Evolutionary conservation across 2,113 vertebrate species (phyloP).

Genomic region (Melospiza georgiana): DNA sequence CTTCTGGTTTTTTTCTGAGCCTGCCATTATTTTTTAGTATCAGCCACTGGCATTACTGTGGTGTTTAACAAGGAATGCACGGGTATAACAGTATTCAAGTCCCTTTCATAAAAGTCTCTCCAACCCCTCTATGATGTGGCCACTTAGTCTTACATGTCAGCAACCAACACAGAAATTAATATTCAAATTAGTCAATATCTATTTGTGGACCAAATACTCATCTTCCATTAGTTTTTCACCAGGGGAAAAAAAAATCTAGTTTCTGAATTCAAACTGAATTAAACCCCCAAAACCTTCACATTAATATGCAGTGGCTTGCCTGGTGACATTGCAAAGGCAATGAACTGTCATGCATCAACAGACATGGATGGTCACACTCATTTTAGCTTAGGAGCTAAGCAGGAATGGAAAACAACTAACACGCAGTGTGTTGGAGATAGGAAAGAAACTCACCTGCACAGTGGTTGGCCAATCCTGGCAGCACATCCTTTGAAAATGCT

Average conservation of each 20-base stretch:
- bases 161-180: background rate
- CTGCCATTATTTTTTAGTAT: background rate
- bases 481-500: background rate
- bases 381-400: background rate
- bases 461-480: background rate
- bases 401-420: background rate
- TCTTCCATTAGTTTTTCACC: background rate
- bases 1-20: background rate
- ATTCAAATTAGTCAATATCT: background rate
- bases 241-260: background rate
- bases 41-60: background rate
- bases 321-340: background rate
- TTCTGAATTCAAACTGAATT: background rate
- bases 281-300: rapidly evolving
- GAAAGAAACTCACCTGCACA: background rate
- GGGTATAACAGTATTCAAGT: background rate
- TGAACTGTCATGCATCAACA: background rate
- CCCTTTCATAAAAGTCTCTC: background rate
- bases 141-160: background rate
- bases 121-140: background rate
- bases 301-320: background rate
- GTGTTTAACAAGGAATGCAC: background rate
- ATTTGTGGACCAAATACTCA: background rate
- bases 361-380: background rate
- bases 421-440: background rate